Evolutionary conservation across 2,888 invertebrate genomes (phyloP).

Genomic region (Euphydryas editha): DNA sequence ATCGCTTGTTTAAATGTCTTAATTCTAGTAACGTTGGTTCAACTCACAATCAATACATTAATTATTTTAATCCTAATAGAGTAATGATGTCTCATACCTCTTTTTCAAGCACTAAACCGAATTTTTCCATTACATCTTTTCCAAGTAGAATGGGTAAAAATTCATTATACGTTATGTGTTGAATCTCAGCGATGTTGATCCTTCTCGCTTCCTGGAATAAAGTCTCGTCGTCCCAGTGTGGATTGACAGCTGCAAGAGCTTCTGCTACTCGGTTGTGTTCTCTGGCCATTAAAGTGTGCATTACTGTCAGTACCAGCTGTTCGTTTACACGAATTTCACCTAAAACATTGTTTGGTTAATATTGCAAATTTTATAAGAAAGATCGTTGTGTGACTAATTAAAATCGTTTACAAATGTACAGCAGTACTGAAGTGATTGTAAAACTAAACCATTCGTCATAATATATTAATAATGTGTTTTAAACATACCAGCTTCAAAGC

Average conservation of each 20-base stretch:
- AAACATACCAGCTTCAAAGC: constrained; percentile 93
- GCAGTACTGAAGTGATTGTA: too few relatives aligned
- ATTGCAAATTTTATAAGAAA: neutral
- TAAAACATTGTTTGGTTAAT: constrained; percentile 49
- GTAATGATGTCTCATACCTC: constrained; percentile 73
- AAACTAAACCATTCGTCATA: too few relatives aligned
- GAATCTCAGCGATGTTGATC: constrained; percentile 93
- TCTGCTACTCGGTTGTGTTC: constrained; percentile 95
- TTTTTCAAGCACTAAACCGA: constrained; percentile 92
- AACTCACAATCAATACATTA: too few relatives aligned
- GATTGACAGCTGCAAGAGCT: constrained; percentile 90
- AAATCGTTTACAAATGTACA: too few relatives aligned
- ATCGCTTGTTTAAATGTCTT: too few relatives aligned
- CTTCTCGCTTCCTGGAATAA: constrained; percentile 94
- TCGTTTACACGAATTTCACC: constrained; percentile 97
- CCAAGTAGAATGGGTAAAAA: constrained; percentile 94
- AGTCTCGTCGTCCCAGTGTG: constrained; percentile 97
- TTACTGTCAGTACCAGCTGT: constrained; percentile 93
- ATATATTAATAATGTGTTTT: too few relatives aligned
- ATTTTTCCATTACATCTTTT: constrained; percentile 96
- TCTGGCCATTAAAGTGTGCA: constrained; percentile 95
- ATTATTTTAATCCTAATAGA: neutral
- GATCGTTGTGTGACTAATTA: too few relatives aligned
- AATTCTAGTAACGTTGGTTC: too few relatives aligned
- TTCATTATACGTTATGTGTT: constrained; percentile 95